Base-by-base conservation (phyloP, 2,888 invertebrate genomes). In the Stegophylla sp. region DNA sequence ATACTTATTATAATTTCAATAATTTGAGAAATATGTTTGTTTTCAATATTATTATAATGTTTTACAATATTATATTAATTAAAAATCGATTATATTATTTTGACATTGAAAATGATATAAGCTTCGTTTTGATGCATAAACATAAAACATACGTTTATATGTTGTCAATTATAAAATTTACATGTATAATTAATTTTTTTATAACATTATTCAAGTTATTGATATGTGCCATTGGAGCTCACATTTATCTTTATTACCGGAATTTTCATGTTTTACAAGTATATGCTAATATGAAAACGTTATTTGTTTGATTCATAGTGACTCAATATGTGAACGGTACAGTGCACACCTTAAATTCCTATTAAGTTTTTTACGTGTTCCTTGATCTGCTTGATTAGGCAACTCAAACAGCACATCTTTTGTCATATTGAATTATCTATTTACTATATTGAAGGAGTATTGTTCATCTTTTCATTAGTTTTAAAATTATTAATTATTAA, bases 371-470 rank as follows among this genome's bases (percentile, higher is more conserved):
- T 41, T n/a, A 1, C 15, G 7, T 7, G 26, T 41, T 64, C 75
- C 75, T 75, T 23, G 3, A 64, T 64, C 51, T 43, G 0, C 41
- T 53, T 53, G n/a, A 53, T 13, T 10, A 74, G 51, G 75, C 75
- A 75, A 64, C 75, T 0, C 9, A 75, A 26, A 53, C 13, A n/a
- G 9, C 75, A 75, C n/a, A 26, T 43, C 41, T 17, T 13, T 10
- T 1, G 4, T 53, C 13, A 61, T 10, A 48, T 15, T 20, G 9
- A 10, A 15, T 1, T 34, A 48, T 74, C 3, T 48, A 23, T 51
- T 1, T 59, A 13, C 12, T 23, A 20, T 12, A 15, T 51, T 3
- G 10, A 23, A 66, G 75, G 75, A 53, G 41, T 43, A n/a, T 43
- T 13, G 20, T 53, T 3, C 1, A 1, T 20, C 53, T 0, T 9